Percentiles rank a stretch among this genome's conserved stretches.
Evolutionary conservation across 2,888 invertebrate species (phyloP).

Genomic region (Dione vanillae): DNA sequence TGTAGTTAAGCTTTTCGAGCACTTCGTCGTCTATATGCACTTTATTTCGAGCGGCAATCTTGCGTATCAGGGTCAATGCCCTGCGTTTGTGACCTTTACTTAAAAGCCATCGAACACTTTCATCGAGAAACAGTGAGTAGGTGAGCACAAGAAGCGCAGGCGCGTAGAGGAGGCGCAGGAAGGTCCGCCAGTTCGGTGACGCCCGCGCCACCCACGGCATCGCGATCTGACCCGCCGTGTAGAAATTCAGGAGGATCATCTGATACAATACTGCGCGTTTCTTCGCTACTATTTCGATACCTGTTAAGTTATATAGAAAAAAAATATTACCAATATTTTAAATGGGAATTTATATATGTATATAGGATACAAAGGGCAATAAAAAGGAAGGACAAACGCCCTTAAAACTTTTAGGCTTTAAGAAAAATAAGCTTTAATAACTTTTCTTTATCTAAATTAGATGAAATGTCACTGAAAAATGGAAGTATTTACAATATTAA

Average conservation of each 20-base stretch:
- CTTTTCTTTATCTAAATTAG: too few species aligned
- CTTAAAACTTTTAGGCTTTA: too few species aligned
- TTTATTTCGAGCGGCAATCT: constrained; percentile 69
- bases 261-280: constrained; percentile 71
- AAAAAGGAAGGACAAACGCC: too few species aligned
- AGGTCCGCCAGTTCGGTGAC: constrained; percentile 75
- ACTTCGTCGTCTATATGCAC: constrained; percentile 61
- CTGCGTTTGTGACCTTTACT: constrained; percentile 71
- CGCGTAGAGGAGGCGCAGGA: constrained; percentile 74
- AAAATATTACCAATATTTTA: not conserved
- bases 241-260: constrained; percentile 76
- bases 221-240: constrained; percentile 71
- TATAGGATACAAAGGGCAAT: too few species aligned
- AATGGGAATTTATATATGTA: too few species aligned
- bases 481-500: too few species aligned
- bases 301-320: constrained; percentile 51
- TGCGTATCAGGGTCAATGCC: constrained; percentile 67
- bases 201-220: constrained; percentile 76
- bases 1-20: constrained; percentile 66
- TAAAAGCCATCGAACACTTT: constrained; percentile 77
- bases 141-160: constrained; percentile 70
- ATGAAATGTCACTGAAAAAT: too few species aligned
- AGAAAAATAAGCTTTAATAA: too few species aligned
- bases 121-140: constrained; percentile 73
- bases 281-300: constrained; percentile 77